phyloP scores from a whole-genome alignment of 1,140 invertebrate genomes.

The Cydia strobilella region DNA sequence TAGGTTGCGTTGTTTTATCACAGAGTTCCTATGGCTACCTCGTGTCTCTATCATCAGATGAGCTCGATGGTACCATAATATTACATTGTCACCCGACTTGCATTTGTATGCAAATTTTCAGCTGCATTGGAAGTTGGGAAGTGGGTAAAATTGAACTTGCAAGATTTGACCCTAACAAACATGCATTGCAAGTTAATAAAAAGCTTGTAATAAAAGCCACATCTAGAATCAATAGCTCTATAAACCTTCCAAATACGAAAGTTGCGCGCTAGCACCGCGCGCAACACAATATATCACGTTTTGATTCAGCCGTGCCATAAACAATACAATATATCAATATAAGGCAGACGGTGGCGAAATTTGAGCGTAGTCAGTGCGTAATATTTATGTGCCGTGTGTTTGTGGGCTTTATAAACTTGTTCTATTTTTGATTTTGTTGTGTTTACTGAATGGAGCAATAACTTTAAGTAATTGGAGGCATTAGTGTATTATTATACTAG shows the following conservation, averaged over 20 bases:
- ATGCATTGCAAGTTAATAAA: too few species aligned
- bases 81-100: too few species aligned
- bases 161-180: too few species aligned
- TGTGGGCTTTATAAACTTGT: conserved; percentile 54
- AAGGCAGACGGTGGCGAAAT: conserved; percentile 78
- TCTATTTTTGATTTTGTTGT: conserved; percentile 43
- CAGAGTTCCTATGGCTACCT: too few species aligned
- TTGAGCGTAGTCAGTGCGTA: conserved; percentile 71
- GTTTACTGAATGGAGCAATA: conserved; percentile 40
- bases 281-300: conserved; percentile 77
- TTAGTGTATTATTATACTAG: too few species aligned
- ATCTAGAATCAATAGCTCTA: conserved; percentile 53
- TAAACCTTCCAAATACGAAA: conserved; percentile 76
- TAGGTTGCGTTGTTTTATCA: too few species aligned
- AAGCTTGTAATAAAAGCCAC: too few species aligned
- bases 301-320: conserved; percentile 79
- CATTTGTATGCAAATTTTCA: too few species aligned
- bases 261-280: conserved; percentile 71
- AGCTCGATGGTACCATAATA: too few species aligned
- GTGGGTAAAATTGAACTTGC: too few species aligned
- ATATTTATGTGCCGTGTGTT: conserved; percentile 63
- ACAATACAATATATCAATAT: conserved; percentile 80
- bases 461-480: background rate
- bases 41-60: too few species aligned
- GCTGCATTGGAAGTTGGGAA: too few species aligned